Percentiles rank a stretch among this genome's conserved stretches.
phyloP scores from a whole-genome alignment of 2,113 vertebrate genomes.

The Syngnathus typhle region DNA sequence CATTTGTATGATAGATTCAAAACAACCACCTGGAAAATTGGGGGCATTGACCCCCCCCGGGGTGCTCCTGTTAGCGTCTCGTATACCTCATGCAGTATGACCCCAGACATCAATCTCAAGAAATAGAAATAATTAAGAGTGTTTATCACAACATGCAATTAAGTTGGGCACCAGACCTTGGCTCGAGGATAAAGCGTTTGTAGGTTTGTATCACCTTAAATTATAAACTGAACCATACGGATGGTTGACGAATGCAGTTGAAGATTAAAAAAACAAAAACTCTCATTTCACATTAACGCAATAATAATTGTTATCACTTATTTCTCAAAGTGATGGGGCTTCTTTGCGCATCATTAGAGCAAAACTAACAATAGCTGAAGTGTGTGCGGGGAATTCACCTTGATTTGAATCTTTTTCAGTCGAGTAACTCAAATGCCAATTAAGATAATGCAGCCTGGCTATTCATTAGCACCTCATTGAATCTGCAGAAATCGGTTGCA shows the following conservation, averaged over 20 bases:
- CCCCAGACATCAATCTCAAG: neutral
- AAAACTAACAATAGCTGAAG: neutral
- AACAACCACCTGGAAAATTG: neutral
- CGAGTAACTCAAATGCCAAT: constrained; percentile 16
- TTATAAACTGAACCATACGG: neutral
- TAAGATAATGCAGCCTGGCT: neutral
- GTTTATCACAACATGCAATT: neutral
- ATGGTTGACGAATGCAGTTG: no score
- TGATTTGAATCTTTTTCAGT: neutral
- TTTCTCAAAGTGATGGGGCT: neutral
- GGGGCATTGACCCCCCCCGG: neutral
- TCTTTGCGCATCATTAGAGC: neutral
- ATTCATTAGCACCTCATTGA: constrained; percentile 7
- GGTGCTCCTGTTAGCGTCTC: neutral
- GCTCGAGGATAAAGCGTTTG: neutral
- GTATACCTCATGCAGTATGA: neutral
- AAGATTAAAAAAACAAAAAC: no score
- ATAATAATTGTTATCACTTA: no score
- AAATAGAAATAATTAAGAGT: neutral
- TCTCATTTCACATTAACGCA: no score
- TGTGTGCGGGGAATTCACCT: neutral
- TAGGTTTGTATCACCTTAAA: neutral
- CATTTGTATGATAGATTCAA: constrained; percentile 15
- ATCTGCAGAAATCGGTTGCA: neutral
- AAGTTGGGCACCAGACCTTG: neutral